These are phyloP conservation scores for Threskiornis aethiopicus DNA, from an alignment of 2,797 vertebrate genomes.

Conservation along the genomic window DNA sequence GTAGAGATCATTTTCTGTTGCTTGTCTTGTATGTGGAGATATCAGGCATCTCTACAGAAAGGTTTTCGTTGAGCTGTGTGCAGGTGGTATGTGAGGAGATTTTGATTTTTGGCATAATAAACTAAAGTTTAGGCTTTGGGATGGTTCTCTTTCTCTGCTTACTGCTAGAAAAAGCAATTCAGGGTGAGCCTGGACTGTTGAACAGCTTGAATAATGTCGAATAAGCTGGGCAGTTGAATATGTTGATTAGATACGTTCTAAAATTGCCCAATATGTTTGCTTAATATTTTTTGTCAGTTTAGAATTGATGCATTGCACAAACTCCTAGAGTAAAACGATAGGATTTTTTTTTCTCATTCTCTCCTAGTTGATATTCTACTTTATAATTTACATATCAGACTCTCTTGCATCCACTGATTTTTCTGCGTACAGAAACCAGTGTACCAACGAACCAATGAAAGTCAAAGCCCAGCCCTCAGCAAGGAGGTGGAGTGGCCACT, in stretches of 20 bases:
- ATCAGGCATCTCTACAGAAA: accelerated
- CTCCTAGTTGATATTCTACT: neutral
- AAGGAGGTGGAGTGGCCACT: neutral
- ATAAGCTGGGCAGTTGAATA: neutral
- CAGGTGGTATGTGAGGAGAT: neutral
- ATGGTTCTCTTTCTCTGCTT: neutral
- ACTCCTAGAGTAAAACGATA: neutral
- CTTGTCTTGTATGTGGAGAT: neutral
- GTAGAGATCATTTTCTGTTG: neutral
- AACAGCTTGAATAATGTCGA: neutral
- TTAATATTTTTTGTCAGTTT: neutral
- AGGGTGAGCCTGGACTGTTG: neutral
- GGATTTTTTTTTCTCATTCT: neutral
- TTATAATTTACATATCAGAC: neutral
- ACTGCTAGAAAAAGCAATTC: neutral
- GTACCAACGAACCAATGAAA: neutral
- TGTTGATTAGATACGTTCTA: neutral
- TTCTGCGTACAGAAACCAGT: neutral
- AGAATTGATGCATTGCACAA: neutral
- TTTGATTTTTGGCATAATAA: neutral
- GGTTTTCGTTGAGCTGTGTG: neutral
- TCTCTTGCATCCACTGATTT: neutral
- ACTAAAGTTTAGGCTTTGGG: neutral
- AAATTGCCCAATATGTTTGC: neutral
- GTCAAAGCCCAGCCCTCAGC: neutral